Evolutionary conservation across 2,888 invertebrate genomes (phyloP).

Genomic region (Lithophane semibrunnea): DNA sequence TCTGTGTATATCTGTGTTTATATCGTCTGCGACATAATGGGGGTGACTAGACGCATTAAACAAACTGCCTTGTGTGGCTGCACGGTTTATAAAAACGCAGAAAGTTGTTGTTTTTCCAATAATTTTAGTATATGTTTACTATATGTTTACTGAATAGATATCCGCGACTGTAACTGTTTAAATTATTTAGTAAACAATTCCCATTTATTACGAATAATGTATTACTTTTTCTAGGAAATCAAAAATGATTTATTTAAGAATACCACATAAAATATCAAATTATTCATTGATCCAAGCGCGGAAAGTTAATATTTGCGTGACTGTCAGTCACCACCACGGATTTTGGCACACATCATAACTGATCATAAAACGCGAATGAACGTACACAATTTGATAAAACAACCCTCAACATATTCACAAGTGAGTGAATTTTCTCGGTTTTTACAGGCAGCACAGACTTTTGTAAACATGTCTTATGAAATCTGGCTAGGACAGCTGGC

Average conservation of each 20-base stretch:
- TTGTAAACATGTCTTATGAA: neutral
- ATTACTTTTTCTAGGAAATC: too few relatives aligned
- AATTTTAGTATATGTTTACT: conserved; percentile 40
- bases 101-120: conserved; percentile 24
- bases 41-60: conserved; percentile 78
- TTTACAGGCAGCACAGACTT: neutral
- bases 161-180: neutral
- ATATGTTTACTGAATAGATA: conserved; percentile 38
- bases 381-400: conserved; percentile 7
- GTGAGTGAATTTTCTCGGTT: neutral
- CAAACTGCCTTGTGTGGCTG: conserved; percentile 54
- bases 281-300: conserved; percentile 1
- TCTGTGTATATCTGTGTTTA: conserved; percentile 1
- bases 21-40: conserved; percentile 53
- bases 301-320: conserved; percentile 30
- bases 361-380: conserved; percentile 19
- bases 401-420: conserved; percentile 8
- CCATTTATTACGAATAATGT: too few relatives aligned
- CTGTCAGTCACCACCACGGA: conserved; percentile 18
- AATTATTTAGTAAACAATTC: conserved; percentile 1
- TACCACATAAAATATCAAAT: neutral
- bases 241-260: too few relatives aligned
- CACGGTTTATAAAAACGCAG: conserved; percentile 46
- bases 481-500: too few relatives aligned
- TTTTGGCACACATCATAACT: conserved; percentile 9